Base-by-base conservation (phyloP, 2,113 vertebrate species). In the Saguinus midas region DNA sequence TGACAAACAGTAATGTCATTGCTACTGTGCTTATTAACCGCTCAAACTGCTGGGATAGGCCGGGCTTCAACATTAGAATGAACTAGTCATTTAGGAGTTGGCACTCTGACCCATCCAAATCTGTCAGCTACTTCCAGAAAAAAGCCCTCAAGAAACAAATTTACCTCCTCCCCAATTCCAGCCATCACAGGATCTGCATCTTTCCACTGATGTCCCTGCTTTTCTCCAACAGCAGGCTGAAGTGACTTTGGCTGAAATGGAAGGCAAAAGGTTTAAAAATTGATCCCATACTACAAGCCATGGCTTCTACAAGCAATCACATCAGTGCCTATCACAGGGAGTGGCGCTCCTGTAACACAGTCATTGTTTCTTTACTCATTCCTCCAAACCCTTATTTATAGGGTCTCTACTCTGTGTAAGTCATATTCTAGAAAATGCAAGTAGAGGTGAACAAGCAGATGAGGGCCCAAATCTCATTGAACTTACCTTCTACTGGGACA, bases 161-260 rank as follows among this genome's bases (percentile, higher is more conserved):
- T 99, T 95, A 99, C 99, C 99, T 99, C 99, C 52, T 99, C 99
- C 87, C 99, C 97, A 72, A 99, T 99, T 43, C 99, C 99, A 80
- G 98, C 98, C 98, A 99, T 99, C 50, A 99, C 99, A 6, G 99
- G 99, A 96, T 99, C 99, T 0, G 99, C 98, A 27, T 99, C 99
- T 93, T 99, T 99, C 98, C 98, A 99, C 92, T 99, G 99, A 90
- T 99, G 99, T 9, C 98, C 89, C 85, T 99, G 99, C 85, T 99
- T 99, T 95, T 99, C 99, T 45, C 98, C 82, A 27, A 89, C 70
- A 50, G 94, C 97, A 80, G 98, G 52, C 7, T 94, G 96, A 55
- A 97, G 96, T 25, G 97, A 80, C 91, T 98, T 99, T 16, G 52
- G 81, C 99, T 99, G 93, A 7, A 94, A 50, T 0, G 29, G 45